A percentile compares a stretch with the other conserved stretches of the same genome.
These are phyloP conservation scores for Egretta garzetta DNA, from an alignment of 2,113 vertebrate species.

Conservation along the genomic window DNA sequence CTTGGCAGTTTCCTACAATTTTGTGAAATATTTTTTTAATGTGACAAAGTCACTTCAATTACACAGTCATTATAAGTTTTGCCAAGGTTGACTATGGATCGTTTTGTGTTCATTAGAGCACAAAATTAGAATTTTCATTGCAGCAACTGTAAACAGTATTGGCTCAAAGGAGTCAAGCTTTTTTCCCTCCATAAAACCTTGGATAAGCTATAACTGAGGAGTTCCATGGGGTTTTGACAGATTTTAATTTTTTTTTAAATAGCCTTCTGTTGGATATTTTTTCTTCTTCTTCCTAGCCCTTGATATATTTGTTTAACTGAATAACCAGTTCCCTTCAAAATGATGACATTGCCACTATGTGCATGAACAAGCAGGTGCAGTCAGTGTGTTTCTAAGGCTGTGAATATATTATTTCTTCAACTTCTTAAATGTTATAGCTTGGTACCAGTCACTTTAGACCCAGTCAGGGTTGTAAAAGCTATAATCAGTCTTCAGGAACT, in stretches of 20 bases:
- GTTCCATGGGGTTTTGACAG: conserved; percentile 24
- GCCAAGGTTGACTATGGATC: conserved; percentile 78
- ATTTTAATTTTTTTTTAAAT: conserved; percentile 42
- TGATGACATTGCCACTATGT: background rate
- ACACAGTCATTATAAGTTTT: conserved; percentile 80
- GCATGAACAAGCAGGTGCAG: conserved; percentile 27
- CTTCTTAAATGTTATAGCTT: conserved; percentile 45
- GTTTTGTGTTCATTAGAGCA: conserved; percentile 85
- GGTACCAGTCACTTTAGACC: conserved; percentile 59
- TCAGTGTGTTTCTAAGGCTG: conserved; percentile 8
- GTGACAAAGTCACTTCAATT: conserved; percentile 78
- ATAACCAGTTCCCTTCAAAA: conserved; percentile 46
- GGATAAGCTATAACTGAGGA: conserved; percentile 58
- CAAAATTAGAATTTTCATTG: conserved; percentile 86
- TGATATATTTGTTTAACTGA: conserved; percentile 48
- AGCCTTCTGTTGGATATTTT: conserved; percentile 1
- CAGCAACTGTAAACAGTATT: conserved; percentile 78
- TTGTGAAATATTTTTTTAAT: conserved; percentile 73
- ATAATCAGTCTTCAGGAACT: conserved; percentile 18
- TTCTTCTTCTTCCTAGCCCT: background rate
- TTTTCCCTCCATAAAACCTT: conserved; percentile 71
- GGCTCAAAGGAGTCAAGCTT: conserved; percentile 67
- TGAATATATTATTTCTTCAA: conserved; percentile 61
- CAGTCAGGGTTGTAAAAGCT: conserved; percentile 55
- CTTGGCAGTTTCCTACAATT: conserved; percentile 70